Evolutionary conservation across 2,797 vertebrate genomes (phyloP).

Genomic region (Serranus cabrilla): DNA sequence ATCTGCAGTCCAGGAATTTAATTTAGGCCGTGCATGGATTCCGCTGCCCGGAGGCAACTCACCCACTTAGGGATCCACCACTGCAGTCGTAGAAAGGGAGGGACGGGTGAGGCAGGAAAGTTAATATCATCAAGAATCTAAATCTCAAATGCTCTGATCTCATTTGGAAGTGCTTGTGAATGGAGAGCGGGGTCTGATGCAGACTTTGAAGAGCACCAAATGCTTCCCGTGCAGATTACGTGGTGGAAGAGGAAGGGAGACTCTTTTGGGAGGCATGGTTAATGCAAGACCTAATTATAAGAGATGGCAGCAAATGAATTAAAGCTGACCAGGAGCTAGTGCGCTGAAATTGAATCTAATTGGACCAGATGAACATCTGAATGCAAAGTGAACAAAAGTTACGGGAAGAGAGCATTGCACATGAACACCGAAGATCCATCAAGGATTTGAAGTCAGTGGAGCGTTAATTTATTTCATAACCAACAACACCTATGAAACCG

Average conservation of each 20-base stretch:
- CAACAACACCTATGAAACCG: conserved; percentile 12
- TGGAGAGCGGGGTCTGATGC: conserved; percentile 37
- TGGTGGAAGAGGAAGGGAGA: conserved; percentile 40
- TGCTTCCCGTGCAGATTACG: conserved; percentile 58
- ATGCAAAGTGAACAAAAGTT: conserved; percentile 62
- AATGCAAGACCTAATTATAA: conserved; percentile 74
- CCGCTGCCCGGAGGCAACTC: conserved; percentile 65
- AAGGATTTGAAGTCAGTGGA: conserved; percentile 28
- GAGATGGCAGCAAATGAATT: conserved; percentile 73
- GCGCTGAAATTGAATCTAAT: conserved; percentile 73
- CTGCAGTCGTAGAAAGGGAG: conserved; percentile 40
- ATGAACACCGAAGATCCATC: conserved; percentile 19
- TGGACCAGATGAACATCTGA: conserved; percentile 65
- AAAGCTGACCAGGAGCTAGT: conserved; percentile 76
- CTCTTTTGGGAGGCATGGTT: conserved; percentile 61
- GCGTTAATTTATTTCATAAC: conserved; percentile 32
- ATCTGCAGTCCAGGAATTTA: conserved; percentile 68
- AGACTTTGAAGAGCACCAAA: conserved; percentile 72
- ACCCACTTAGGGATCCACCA: conserved; percentile 63
- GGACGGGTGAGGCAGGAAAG: conserved; percentile 47
- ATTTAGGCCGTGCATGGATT: conserved; percentile 64
- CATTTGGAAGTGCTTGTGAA: conserved; percentile 76
- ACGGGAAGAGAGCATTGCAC: not conserved
- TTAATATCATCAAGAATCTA: conserved; percentile 82
- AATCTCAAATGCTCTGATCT: conserved; percentile 85